Conservation (phyloP, 2,797 vertebrate genomes). For the Threskiornis aethiopicus region DNA sequence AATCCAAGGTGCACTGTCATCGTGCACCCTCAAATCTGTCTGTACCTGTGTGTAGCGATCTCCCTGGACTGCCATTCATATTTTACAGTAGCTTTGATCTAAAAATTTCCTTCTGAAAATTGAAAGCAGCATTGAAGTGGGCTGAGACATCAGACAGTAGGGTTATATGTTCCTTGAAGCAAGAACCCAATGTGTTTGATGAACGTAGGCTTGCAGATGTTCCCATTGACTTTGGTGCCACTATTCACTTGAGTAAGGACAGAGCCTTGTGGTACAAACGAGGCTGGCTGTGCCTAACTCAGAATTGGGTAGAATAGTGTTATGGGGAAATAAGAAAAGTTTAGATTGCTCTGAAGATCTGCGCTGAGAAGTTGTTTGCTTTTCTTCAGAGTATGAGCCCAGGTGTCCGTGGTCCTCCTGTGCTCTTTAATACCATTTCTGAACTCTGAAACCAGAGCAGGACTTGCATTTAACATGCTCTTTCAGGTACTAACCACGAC, state of each 20-base stretch:
- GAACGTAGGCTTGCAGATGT: not conserved
- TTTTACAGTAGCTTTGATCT: not conserved
- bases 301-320: not conserved
- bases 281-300: not conserved
- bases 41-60: not conserved
- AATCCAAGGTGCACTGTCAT: not conserved
- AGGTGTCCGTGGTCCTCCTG: not conserved
- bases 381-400: not conserved
- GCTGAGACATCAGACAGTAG: not conserved
- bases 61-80: not conserved
- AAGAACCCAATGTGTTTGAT: not conserved
- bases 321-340: not conserved
- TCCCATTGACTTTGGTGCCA: not conserved
- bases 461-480: not conserved
- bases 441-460: not conserved
- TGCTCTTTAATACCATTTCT: not conserved
- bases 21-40: not conserved
- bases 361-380: not conserved
- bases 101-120: not conserved
- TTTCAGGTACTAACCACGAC: not conserved
- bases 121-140: not conserved
- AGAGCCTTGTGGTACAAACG: accelerated
- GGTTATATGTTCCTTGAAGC: not conserved
- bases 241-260: not conserved
- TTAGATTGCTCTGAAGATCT: not conserved